Percentiles rank a stretch among this genome's conserved stretches.
These are phyloP conservation scores for Bhutanitis thaidina DNA, from an alignment of 2,888 invertebrate genomes.

Conservation along the genomic window DNA sequence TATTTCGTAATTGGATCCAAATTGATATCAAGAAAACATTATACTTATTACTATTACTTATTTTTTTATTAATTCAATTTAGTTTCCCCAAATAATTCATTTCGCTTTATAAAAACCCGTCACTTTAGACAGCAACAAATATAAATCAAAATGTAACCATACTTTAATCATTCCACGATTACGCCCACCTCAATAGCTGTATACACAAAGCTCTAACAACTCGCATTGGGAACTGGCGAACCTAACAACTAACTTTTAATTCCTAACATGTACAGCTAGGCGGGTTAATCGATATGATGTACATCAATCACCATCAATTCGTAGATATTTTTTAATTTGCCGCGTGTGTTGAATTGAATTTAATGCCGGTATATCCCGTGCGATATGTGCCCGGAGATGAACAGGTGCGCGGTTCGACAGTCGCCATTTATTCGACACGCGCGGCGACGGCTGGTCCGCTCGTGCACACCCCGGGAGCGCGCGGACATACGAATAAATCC, in stretches of 20 bases:
- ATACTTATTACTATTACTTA: no score
- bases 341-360: conserved; percentile 26
- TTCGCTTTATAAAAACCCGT: no score
- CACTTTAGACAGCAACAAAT: neutral
- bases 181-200: neutral
- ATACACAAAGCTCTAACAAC: conserved; percentile 6
- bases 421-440: conserved; percentile 69
- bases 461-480: conserved; percentile 32
- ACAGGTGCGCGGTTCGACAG: conserved; percentile 49
- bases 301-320: conserved; percentile 42
- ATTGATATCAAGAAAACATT: no score
- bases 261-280: conserved; percentile 1
- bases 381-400: conserved; percentile 39
- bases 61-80: no score
- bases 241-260: conserved; percentile 19
- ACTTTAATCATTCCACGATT: neutral
- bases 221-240: conserved; percentile 20
- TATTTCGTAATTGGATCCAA: no score
- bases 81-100: no score
- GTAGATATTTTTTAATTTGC: conserved; percentile 25
- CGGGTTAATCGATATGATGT: conserved; percentile 34
- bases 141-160: conserved; percentile 4
- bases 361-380: conserved; percentile 32
- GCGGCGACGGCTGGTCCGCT: conserved; percentile 51
- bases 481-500: conserved; percentile 23